Conservation (phyloP, 92 coral and sea anemone species). For the Siderastrea siderea region DNA sequence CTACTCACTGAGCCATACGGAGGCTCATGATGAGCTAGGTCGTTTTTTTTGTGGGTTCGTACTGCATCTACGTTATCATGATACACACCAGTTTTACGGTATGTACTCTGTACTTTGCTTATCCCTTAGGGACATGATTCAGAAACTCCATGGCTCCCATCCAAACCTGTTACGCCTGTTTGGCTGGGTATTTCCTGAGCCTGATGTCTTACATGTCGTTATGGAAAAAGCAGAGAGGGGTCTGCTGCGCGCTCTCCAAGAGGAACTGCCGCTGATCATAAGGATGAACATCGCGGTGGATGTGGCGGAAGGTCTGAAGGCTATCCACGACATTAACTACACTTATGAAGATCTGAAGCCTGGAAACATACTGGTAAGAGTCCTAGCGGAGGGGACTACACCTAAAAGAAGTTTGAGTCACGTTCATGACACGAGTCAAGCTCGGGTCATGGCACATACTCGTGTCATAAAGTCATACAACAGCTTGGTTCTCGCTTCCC, state of each 20-base stretch:
- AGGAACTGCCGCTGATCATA: slow-evolving; percentile 37
- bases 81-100: no score
- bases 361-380: slow-evolving; percentile 69
- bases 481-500: no score
- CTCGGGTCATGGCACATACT: no score
- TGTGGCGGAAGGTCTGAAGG: slow-evolving; percentile 69
- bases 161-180: slow-evolving; percentile 59
- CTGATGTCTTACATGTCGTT: slow-evolving; percentile 62
- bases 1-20: no score
- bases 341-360: slow-evolving; percentile 73
- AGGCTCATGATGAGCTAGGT: no score
- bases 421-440: no score
- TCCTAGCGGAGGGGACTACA: neutral
- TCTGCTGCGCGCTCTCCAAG: slow-evolving; percentile 54
- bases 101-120: neutral
- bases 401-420: no score
- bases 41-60: no score
- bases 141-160: slow-evolving; percentile 45
- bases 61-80: no score
- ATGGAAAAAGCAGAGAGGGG: slow-evolving; percentile 70
- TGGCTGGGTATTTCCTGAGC: slow-evolving; percentile 73
- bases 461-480: no score
- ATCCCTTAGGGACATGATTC: slow-evolving; percentile 40
- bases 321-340: slow-evolving; percentile 60
- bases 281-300: slow-evolving; percentile 71